A percentile compares a stretch with the other conserved stretches of the same genome.
These are phyloP conservation scores for Venturia canescens DNA, from an alignment of 1,140 invertebrate species.

Conservation along the genomic window DNA sequence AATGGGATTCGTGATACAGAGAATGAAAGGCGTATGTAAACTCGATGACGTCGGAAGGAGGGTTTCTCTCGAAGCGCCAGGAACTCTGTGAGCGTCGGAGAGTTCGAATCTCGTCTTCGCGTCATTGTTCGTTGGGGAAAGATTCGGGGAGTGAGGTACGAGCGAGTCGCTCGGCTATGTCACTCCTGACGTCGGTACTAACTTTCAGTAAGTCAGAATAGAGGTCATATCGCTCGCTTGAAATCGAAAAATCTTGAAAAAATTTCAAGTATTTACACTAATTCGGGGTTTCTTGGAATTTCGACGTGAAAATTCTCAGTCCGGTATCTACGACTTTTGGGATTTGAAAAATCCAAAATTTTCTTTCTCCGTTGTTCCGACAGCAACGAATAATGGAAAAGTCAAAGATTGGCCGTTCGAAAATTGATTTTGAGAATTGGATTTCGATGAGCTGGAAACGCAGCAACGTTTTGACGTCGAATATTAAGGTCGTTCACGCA, in stretches of 20 bases:
- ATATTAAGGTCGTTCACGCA: too few species aligned
- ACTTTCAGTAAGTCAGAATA: conserved; percentile 8
- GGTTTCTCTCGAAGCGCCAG: not conserved
- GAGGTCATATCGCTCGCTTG: conserved; percentile 15
- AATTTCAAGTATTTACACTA: not conserved
- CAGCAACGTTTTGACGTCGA: too few species aligned
- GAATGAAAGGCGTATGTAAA: conserved; percentile 32
- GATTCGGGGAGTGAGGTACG: not conserved
- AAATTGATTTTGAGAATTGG: too few species aligned
- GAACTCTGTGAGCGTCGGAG: not conserved
- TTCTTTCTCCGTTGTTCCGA: too few species aligned
- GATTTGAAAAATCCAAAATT: too few species aligned
- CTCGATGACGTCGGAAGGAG: conserved; percentile 2
- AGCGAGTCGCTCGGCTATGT: not conserved
- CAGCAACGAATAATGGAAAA: too few species aligned
- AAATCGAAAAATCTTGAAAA: conserved; percentile 1
- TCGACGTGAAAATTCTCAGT: too few species aligned
- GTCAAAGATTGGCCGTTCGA: too few species aligned
- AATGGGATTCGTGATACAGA: conserved; percentile 41
- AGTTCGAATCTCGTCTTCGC: not conserved
- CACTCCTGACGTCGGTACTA: not conserved
- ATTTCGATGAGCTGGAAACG: too few species aligned
- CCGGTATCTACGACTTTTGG: too few species aligned
- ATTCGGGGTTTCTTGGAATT: not conserved
- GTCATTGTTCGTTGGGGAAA: not conserved